Conservation (phyloP, 2,113 vertebrate species). For the Rhabdomys dilectus region DNA sequence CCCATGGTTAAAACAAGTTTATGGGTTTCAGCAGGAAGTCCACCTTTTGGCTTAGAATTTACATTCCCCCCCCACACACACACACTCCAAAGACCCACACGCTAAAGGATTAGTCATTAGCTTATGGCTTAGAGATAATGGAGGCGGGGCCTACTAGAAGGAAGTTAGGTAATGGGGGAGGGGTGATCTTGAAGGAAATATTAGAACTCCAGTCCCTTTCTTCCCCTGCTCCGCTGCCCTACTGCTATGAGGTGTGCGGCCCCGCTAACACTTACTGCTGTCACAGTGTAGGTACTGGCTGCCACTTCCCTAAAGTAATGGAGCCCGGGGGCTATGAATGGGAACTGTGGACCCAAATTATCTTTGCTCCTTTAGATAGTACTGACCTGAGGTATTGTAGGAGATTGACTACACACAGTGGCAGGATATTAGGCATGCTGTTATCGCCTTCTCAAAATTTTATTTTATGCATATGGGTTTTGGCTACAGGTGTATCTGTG, state of each 20-base stretch:
- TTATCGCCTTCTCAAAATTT: too few relatives aligned
- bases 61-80: neutral
- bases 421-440: fast-evolving
- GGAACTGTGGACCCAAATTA: too few relatives aligned
- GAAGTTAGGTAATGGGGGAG: too few relatives aligned
- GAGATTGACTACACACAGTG: too few relatives aligned
- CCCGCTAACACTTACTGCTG: neutral
- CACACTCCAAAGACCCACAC: neutral
- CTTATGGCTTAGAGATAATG: neutral
- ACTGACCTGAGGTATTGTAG: neutral
- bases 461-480: neutral
- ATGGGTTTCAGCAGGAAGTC: neutral
- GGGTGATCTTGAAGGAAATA: too few relatives aligned
- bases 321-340: neutral
- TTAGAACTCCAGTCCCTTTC: neutral
- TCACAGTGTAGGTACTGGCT: too few relatives aligned
- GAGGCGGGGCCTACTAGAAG: neutral
- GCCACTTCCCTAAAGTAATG: neutral
- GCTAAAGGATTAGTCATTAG: neutral
- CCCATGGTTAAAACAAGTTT: neutral
- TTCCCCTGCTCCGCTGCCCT: neutral
- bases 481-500: neutral
- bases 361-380: neutral
- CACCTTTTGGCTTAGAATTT: neutral
- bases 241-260: neutral